Conservation (phyloP, 1,140 invertebrate species). For the Papilio polyxenes region DNA sequence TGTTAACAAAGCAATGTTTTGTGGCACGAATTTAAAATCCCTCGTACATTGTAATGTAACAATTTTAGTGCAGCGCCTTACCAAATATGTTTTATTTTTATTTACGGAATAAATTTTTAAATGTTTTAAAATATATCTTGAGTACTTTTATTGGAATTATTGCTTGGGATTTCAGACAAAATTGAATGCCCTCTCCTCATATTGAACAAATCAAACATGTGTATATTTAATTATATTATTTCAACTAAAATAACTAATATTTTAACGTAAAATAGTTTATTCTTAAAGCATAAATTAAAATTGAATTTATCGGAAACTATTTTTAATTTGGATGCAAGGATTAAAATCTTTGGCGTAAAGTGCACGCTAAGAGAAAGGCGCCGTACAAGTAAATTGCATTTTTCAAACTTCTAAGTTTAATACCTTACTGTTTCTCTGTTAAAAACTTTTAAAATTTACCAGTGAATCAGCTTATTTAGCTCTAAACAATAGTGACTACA, state of each 20-base stretch:
- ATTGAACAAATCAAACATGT: neutral
- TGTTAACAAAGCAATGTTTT: conserved; percentile 10
- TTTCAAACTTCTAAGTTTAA: conserved; percentile 21
- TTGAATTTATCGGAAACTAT: neutral
- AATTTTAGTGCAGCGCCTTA: neutral
- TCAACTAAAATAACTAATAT: neutral
- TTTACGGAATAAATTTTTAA: no score
- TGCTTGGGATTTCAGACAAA: no score
- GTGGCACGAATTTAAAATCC: neutral
- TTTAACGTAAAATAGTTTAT: neutral
- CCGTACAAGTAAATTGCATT: conserved; percentile 14
- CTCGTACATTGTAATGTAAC: neutral
- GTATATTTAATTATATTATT: neutral
- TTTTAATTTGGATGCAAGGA: neutral
- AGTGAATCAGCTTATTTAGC: neutral
- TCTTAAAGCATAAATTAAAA: neutral
- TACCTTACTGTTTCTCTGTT: neutral
- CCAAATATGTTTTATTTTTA: neutral
- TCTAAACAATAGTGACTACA: neutral
- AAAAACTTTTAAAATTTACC: neutral
- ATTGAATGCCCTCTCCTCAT: no score
- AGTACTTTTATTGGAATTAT: no score
- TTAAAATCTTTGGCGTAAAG: conserved; percentile 7
- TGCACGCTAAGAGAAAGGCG: neutral
- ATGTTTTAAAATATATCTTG: no score